Evolutionary conservation across 2,888 invertebrate species (phyloP).

Genomic region (Drosophila meridiana): DNA sequence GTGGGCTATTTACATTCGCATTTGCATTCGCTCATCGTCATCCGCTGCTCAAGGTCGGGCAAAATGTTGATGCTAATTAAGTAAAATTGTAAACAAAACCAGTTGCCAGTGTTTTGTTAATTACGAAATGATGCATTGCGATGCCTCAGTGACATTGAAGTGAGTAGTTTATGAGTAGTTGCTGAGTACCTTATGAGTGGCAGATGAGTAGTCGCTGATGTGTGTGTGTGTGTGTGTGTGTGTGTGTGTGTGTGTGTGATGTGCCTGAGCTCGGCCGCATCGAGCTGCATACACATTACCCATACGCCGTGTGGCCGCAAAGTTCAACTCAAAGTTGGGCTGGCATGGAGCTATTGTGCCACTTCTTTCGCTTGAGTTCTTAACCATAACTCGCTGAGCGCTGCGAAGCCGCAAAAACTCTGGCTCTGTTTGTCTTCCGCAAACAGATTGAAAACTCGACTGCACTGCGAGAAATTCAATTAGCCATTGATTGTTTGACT

Average conservation of each 20-base stretch:
- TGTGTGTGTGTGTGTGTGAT: neutral
- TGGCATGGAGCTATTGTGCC: conserved; percentile 21
- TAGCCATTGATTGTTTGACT: conserved; percentile 11
- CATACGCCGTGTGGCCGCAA: conserved; percentile 46
- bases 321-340: conserved; percentile 37
- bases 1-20: conserved; percentile 5
- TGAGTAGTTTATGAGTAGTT: conserved; percentile 21
- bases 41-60: conserved; percentile 40
- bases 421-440: conserved; percentile 53
- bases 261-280: neutral
- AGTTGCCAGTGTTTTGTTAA: conserved; percentile 44
- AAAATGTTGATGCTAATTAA: conserved; percentile 44
- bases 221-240: neutral
- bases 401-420: conserved; percentile 59
- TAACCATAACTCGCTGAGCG: conserved; percentile 27
- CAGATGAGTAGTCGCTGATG: neutral
- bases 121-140: conserved; percentile 47
- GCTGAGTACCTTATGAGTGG: conserved; percentile 11
- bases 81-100: conserved; percentile 49
- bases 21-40: conserved; percentile 1
- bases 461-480: conserved; percentile 31
- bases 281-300: conserved; percentile 30
- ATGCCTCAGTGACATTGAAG: conserved; percentile 43
- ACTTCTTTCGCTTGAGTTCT: conserved; percentile 19
- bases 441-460: conserved; percentile 55